Base-by-base conservation (phyloP, 2,888 invertebrate species). In the Synergus gifuensis region DNA sequence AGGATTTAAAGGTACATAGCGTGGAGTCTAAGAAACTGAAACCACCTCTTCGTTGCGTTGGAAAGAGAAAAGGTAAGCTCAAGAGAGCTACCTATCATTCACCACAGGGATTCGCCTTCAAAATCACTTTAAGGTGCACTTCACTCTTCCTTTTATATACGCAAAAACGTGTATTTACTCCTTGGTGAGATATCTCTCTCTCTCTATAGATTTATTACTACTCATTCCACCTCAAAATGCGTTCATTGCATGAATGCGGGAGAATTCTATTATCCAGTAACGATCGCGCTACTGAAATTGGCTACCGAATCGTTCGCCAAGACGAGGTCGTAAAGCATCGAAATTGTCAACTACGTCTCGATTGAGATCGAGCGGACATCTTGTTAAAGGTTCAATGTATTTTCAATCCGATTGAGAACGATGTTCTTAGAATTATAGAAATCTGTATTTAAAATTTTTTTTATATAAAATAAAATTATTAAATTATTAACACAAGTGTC, bases 71-170 rank as follows among this genome's bases (percentile, higher is more conserved):
- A 42, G 42, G 64, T 42, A 64, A 64, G 49, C 82, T 76, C 82
- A 28, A 8, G 80, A 79, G 82, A 67, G 77, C 28, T 77, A 77
- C 46, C 73, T 67, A 69, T 82, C 80, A 78, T 77, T 77, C 76
- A 64, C 44, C 62, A 40, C 78, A 78, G 78, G 82, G 76, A 78
- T 78, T 73, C 66, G 67, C 64, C 42, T 76, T 80, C 66, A 77
- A 79, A 80, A 82, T 82, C 82, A 82, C 80, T 80, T 82, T 79
- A 79, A 82, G 66, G 77, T 46, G 40, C 54, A 76, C 40, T 78
- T 46, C 49, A 40, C 64, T 64, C 44, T 40, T 64, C 28, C 67
- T 64, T 49, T 49, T 73, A 28, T 73, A 73, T 36, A 73, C 54
- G 49, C 73, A 54, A 46, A 54, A 40, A 73, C 28, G 36, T 5